Percentiles rank a stretch among this genome's conserved stretches.
These are phyloP conservation scores for Dermochelys coriacea DNA, from an alignment of 2,797 vertebrate genomes.

Conservation along the genomic window DNA sequence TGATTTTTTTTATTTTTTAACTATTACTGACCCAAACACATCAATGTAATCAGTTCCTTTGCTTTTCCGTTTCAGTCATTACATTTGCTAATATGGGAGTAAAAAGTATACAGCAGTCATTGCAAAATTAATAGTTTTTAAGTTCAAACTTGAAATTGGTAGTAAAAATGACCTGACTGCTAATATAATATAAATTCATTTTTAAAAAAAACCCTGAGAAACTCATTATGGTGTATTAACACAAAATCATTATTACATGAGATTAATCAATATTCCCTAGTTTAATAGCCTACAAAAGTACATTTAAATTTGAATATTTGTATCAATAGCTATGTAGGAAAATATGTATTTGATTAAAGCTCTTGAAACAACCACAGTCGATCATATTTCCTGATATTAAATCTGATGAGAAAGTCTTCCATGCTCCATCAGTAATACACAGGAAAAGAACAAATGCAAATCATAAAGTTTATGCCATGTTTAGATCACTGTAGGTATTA, in stretches of 20 bases:
- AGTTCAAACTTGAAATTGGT: background rate
- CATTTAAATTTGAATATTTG: background rate
- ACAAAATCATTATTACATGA: background rate
- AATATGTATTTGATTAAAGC: slow-evolving; percentile 38
- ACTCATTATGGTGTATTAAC: background rate
- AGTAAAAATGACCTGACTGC: background rate
- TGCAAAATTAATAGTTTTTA: background rate
- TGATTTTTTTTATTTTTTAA: background rate
- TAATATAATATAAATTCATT: background rate
- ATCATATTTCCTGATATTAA: background rate
- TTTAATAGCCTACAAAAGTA: background rate
- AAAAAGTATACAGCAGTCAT: background rate
- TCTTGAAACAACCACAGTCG: background rate
- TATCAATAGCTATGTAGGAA: background rate
- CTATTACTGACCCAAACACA: background rate
- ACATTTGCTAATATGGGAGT: background rate
- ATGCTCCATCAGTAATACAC: slow-evolving; percentile 1
- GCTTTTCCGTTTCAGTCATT: background rate
- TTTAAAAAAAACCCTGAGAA: background rate
- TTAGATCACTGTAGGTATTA: background rate
- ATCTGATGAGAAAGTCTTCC: background rate
- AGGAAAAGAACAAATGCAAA: background rate
- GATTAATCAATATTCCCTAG: slow-evolving; percentile 24
- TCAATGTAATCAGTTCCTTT: rapidly evolving
- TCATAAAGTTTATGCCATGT: background rate